These are phyloP conservation scores for Gastracanthus pulcherrimus DNA, from an alignment of 2,888 invertebrate species.

Conservation along the genomic window DNA sequence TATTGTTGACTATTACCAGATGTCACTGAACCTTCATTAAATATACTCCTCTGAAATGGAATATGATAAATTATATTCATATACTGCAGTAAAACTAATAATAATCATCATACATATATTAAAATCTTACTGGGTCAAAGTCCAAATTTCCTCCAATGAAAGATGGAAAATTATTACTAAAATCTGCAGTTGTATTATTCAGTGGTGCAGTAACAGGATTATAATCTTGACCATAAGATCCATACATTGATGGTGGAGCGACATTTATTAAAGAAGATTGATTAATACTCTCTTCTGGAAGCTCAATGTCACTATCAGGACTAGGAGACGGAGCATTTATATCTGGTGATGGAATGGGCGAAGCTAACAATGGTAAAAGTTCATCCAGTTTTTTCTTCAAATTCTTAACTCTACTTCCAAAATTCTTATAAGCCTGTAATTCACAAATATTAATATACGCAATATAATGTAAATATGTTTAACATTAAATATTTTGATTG, in stretches of 20 bases:
- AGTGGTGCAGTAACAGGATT: slow-evolving; percentile 71
- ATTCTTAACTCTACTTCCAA: slow-evolving; percentile 91
- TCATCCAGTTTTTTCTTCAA: slow-evolving; percentile 93
- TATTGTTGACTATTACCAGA: slow-evolving; percentile 70
- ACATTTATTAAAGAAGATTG: slow-evolving; percentile 68
- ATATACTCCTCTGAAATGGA: slow-evolving; percentile 73
- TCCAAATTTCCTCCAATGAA: slow-evolving; percentile 83
- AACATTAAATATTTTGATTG: too few species aligned
- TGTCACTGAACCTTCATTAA: slow-evolving; percentile 71
- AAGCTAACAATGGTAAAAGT: slow-evolving; percentile 84
- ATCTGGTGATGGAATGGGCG: slow-evolving; percentile 82
- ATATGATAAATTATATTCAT: slow-evolving; percentile 22
- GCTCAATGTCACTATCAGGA: slow-evolving; percentile 89
- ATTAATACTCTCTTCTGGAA: slow-evolving; percentile 80
- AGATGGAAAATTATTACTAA: slow-evolving; percentile 82
- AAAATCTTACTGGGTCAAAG: slow-evolving; percentile 78
- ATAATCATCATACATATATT: neutral
- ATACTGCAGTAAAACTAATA: neutral
- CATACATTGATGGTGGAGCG: slow-evolving; percentile 74
- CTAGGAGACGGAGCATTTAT: slow-evolving; percentile 87
- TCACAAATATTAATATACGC: too few species aligned
- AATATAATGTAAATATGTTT: slow-evolving; percentile 22
- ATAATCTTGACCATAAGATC: slow-evolving; percentile 74
- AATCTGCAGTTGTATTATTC: slow-evolving; percentile 64
- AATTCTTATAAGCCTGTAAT: slow-evolving; percentile 94